Conservation (phyloP, 2,797 vertebrate species). For the Neosalanx taihuensis region DNA sequence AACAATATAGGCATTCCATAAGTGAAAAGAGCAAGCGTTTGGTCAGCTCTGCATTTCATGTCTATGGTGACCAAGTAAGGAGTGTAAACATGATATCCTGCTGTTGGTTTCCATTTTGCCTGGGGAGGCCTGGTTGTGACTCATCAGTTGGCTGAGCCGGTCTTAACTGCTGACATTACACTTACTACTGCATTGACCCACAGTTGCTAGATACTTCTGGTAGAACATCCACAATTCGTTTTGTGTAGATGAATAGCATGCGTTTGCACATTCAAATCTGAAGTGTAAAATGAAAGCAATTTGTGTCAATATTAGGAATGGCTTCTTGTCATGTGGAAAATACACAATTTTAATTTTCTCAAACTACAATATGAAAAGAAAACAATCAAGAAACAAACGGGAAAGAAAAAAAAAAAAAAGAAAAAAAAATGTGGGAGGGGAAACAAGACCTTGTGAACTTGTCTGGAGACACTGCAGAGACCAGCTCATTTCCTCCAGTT, state of each 20-base stretch:
- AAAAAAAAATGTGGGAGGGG: constrained; percentile 16
- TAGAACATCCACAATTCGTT: background rate
- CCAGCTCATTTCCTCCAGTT: constrained; percentile 15
- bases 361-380: background rate
- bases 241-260: too few relatives aligned
- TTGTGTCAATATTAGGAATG: background rate
- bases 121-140: background rate
- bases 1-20: background rate
- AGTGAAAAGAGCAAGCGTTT: too few relatives aligned
- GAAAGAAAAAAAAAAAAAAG: background rate
- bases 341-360: too few relatives aligned
- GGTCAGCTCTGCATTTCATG: constrained; percentile 22
- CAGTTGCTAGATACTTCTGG: constrained; percentile 60
- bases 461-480: background rate
- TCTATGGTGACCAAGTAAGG: constrained; percentile 7
- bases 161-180: constrained; percentile 61
- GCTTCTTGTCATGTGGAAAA: background rate
- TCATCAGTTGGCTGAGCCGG: constrained; percentile 18
- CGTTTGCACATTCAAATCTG: background rate
- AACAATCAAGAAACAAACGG: constrained; percentile 26
- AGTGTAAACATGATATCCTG: constrained; percentile 1
- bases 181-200: constrained; percentile 38
- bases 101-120: background rate
- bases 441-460: constrained; percentile 22
- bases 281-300: background rate